phyloP scores from a whole-genome alignment of 2,113 vertebrate species.

The Eublepharis macularius region DNA sequence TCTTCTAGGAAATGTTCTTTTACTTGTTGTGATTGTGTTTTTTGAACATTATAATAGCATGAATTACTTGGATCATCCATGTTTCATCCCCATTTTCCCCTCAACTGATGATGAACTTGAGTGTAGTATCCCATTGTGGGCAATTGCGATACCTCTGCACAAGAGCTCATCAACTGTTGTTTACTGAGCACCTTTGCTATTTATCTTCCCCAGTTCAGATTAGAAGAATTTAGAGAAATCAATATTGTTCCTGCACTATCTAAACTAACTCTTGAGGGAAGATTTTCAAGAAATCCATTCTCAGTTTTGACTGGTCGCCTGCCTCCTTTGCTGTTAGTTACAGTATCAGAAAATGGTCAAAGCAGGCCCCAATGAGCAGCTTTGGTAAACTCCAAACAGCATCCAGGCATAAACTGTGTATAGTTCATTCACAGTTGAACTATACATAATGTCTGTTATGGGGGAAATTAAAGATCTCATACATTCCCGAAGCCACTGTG shows the following conservation, averaged over 20 bases:
- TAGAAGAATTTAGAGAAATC: conserved; percentile 32
- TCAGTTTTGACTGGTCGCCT: neutral
- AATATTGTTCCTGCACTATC: conserved; percentile 31
- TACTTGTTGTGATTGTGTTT: conserved; percentile 47
- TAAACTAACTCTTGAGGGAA: conserved; percentile 18
- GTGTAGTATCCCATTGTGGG: conserved; percentile 19
- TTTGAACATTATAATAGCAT: conserved; percentile 4
- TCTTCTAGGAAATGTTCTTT: conserved; percentile 39
- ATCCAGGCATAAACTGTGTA: neutral
- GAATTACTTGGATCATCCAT: conserved; percentile 25
- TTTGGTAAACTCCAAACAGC: neutral
- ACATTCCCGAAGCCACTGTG: neutral
- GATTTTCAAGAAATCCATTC: conserved; percentile 11
- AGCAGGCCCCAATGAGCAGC: neutral
- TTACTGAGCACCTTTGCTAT: conserved; percentile 37
- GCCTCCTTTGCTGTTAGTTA: neutral
- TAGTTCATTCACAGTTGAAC: neutral
- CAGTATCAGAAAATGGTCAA: neutral
- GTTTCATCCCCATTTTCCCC: conserved; percentile 30
- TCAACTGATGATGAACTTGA: conserved; percentile 28
- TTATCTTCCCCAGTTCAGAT: conserved; percentile 38
- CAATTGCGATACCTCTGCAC: neutral
- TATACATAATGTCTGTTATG: neutral
- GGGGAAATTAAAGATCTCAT: neutral
- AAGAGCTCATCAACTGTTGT: neutral